phyloP scores from a whole-genome alignment of 2,888 invertebrate genomes.

The Drosophila ustulata region DNA sequence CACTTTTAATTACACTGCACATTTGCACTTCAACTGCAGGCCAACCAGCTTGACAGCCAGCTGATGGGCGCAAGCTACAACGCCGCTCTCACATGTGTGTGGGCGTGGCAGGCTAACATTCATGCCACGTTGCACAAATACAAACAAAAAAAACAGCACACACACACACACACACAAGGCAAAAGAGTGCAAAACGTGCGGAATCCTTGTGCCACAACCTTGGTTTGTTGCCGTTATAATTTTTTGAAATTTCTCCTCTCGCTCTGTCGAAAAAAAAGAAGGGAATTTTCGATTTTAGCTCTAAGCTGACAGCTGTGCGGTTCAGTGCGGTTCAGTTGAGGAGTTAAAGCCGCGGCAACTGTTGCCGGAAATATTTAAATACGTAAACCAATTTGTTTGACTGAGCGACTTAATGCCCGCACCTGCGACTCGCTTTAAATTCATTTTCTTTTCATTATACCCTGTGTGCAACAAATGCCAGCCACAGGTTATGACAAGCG shows the following conservation, averaged over 20 bases:
- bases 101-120: constrained; percentile 46
- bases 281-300: constrained; percentile 24
- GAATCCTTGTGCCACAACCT: constrained; percentile 48
- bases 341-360: constrained; percentile 26
- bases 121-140: constrained; percentile 75
- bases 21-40: constrained; percentile 74
- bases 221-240: constrained; percentile 32
- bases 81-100: background rate
- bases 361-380: constrained; percentile 42
- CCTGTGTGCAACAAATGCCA: background rate
- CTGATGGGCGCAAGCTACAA: constrained; percentile 29
- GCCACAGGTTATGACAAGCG: background rate
- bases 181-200: constrained; percentile 45
- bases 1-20: constrained; percentile 76
- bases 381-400: constrained; percentile 62
- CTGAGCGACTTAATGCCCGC: constrained; percentile 53
- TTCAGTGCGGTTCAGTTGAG: constrained; percentile 8
- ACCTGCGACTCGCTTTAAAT: constrained; percentile 69
- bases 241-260: constrained; percentile 20
- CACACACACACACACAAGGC: constrained; percentile 43
- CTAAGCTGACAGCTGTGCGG: constrained; percentile 19
- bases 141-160: constrained; percentile 45
- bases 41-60: constrained; percentile 42
- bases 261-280: background rate
- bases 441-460: constrained; percentile 49